Percentiles rank a stretch among this genome's conserved stretches.
phyloP scores from a whole-genome alignment of 2,888 invertebrate genomes.

The Eupithecia vulgata region DNA sequence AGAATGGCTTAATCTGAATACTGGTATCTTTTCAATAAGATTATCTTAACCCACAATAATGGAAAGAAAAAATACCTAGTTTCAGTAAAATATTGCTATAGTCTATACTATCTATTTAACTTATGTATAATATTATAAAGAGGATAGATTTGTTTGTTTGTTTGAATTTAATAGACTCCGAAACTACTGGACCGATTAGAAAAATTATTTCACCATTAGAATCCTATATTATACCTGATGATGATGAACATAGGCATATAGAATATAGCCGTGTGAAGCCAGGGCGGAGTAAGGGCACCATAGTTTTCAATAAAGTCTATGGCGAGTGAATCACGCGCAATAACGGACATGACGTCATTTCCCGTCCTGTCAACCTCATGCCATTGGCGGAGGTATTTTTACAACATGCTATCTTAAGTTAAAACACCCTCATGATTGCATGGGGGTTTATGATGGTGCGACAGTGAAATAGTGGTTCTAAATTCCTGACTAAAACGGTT shows the following conservation, averaged over 20 bases:
- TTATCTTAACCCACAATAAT: slow-evolving; percentile 44
- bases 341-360: slow-evolving; percentile 12
- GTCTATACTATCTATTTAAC: no score
- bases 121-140: no score
- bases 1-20: slow-evolving; percentile 44
- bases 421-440: slow-evolving; percentile 10
- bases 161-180: no score
- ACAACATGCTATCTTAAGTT: slow-evolving; percentile 8
- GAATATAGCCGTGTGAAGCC: no score
- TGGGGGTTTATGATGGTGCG: slow-evolving; percentile 40
- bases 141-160: no score
- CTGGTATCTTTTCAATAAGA: slow-evolving; percentile 43
- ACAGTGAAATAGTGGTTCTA: slow-evolving; percentile 63
- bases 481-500: slow-evolving; percentile 65
- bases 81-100: slow-evolving; percentile 28
- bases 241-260: no score
- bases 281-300: no score
- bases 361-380: slow-evolving; percentile 39
- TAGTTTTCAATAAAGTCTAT: slow-evolving; percentile 35
- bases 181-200: no score
- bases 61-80: slow-evolving; percentile 47
- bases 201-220: no score
- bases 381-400: slow-evolving; percentile 31
- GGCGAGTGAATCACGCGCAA: slow-evolving; percentile 1
- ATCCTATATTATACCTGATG: no score